Evolutionary conservation across 30 jellyfish, hydroid and myxozoan genomes (phyloP).

Genomic region (Chironex yamaguchii): DNA sequence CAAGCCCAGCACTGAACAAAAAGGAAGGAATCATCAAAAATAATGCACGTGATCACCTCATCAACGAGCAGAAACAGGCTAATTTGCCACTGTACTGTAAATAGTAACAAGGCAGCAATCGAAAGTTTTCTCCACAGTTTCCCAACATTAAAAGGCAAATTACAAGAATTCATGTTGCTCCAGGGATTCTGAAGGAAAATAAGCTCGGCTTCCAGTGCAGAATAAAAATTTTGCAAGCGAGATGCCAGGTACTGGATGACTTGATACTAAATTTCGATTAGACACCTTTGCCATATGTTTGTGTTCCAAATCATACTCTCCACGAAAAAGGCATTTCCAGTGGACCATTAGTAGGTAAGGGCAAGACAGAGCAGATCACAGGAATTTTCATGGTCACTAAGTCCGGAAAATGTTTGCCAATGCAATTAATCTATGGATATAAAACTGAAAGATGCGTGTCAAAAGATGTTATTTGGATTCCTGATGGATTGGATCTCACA

Average conservation of each 20-base stretch:
- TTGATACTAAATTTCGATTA: conserved; percentile 47
- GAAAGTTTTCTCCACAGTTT: too few species aligned
- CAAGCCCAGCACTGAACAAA: too few species aligned
- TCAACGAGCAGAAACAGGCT: too few species aligned
- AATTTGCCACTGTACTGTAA: too few species aligned
- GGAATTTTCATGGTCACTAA: conserved; percentile 45
- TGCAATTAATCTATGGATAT: conserved; percentile 25
- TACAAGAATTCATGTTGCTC: conserved; percentile 53
- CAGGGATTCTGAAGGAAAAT: conserved; percentile 64
- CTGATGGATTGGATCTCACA: conserved; percentile 32
- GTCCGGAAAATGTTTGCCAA: conserved; percentile 7
- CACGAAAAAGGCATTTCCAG: conserved; percentile 49
- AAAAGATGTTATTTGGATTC: conserved; percentile 6
- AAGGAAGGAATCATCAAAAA: too few species aligned
- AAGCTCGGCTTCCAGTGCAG: conserved; percentile 48
- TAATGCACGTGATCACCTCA: too few species aligned
- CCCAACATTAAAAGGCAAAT: too few species aligned
- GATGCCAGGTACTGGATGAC: conserved; percentile 54
- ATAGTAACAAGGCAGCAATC: too few species aligned
- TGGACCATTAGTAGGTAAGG: conserved; percentile 51
- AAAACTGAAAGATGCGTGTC: conserved; percentile 22
- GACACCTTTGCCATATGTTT: conserved; percentile 32
- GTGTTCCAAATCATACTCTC: conserved; percentile 7
- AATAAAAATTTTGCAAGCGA: conserved; percentile 46
- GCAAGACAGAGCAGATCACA: conserved; percentile 47